Conservation (phyloP, 2,113 vertebrate species). For the Puntigrus tetrazona region DNA sequence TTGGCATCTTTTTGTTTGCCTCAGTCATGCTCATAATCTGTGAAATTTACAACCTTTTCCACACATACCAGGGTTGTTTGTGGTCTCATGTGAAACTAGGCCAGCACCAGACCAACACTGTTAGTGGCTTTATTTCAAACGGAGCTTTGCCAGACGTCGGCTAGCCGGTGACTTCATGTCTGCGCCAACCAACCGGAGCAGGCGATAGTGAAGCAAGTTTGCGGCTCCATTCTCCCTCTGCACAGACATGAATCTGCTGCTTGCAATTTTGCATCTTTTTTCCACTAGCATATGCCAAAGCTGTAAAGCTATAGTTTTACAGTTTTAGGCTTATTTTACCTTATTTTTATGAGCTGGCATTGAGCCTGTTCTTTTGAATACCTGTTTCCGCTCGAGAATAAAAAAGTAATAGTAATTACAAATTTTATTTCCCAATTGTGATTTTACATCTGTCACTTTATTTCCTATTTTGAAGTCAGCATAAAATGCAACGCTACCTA, state of each 20-base stretch:
- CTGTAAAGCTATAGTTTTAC: neutral
- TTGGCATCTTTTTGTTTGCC: neutral
- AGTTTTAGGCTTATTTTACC: slow-evolving; percentile 7
- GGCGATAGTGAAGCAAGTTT: neutral
- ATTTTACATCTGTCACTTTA: neutral
- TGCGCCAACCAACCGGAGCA: neutral
- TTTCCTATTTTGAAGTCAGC: neutral
- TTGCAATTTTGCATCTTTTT: slow-evolving; percentile 25
- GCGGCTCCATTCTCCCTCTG: neutral
- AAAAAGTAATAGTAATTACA: neutral
- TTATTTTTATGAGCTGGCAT: neutral
- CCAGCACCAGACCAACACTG: neutral
- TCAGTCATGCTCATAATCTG: slow-evolving; percentile 2
- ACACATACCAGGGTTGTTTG: slow-evolving; percentile 22
- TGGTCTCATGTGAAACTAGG: slow-evolving; percentile 7
- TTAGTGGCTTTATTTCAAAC: slow-evolving; percentile 16
- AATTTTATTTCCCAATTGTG: neutral
- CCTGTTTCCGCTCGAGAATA: neutral
- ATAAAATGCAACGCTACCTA: neutral
- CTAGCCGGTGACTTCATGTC: neutral
- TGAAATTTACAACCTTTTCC: slow-evolving; percentile 12
- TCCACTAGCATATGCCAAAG: neutral
- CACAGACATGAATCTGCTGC: neutral
- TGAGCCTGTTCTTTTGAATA: neutral
- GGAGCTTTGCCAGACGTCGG: neutral